phyloP scores from a whole-genome alignment of 2,797 vertebrate genomes.

The Threskiornis aethiopicus region DNA sequence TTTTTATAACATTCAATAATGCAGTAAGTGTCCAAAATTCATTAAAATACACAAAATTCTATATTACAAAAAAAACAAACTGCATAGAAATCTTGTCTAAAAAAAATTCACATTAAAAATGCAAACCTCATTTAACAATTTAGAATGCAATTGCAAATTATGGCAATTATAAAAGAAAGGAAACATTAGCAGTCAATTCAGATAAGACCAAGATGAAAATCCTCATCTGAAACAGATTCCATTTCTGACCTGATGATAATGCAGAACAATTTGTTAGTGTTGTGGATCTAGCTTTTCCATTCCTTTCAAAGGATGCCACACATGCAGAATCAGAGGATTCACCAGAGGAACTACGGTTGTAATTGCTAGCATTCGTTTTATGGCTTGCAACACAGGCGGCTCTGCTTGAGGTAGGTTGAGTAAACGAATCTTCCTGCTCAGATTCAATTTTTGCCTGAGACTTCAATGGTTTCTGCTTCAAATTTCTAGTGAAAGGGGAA shows the following conservation, averaged over 20 bases:
- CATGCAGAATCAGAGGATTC: constrained; percentile 81
- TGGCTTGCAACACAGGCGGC: constrained; percentile 75
- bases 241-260: constrained; percentile 80
- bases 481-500: constrained; percentile 76
- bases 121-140: background rate
- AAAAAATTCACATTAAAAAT: background rate
- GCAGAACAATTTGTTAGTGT: constrained; percentile 42
- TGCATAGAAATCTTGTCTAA: background rate
- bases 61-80: background rate
- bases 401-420: constrained; percentile 86
- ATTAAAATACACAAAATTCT: background rate
- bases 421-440: constrained; percentile 72
- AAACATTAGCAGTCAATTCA: background rate
- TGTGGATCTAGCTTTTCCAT: constrained; percentile 73
- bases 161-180: background rate
- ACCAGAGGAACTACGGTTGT: constrained; percentile 69
- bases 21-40: background rate
- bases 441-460: constrained; percentile 83
- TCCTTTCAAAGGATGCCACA: constrained; percentile 65
- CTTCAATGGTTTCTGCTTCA: constrained; percentile 78
- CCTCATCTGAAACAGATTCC: background rate
- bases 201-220: background rate
- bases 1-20: background rate
- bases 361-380: constrained; percentile 67
- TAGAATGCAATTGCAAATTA: background rate